Evolutionary conservation across 2,113 vertebrate species (phyloP), one percentile per base, ranked within the genome.

Genomic region (Alethe castanea): DNA sequence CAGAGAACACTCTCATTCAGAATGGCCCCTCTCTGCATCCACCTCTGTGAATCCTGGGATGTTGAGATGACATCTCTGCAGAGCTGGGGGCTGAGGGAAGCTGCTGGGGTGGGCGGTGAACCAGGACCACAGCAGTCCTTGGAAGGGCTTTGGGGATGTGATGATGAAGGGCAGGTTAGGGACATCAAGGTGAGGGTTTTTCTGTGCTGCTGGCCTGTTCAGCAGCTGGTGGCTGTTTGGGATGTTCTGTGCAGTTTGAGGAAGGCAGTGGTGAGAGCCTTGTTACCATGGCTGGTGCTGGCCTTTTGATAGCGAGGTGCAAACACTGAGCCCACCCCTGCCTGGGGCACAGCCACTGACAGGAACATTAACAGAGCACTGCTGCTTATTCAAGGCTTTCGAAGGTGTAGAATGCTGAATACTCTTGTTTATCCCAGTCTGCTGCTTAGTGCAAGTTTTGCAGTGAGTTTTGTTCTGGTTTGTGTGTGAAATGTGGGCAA

Each of bases 131-230:
- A 1, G 22, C n/a, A 97, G 96, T 95, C 96, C 97, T 70, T 97
- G 96, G 93, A 98, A 76, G 53, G 9, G 48, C 61, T 92, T 62
- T 42, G 11, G 33, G 81, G 73, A 14, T 71, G 73, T 96, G 97
- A 95, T 96, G 97, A 91, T 97, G 97, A 98, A 98, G 98, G 98
- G 98, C 97, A 61, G 0, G 0, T 35, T 14, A 31, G 28, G 65
- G 54, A 38, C 84, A 81, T 71, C 88, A 67, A 19, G 92, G 65
- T 4, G 45, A 57, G 23, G 35, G 25, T 2, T 0, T 5, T 62
- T 52, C 52, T 72, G 65, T 87, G 16, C 54, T 50, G 12, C 42
- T 0, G 2, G 40, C 40, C 57, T 57, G 65, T 16, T 67, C 35
- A 2, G 9, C 8, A 2, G 40, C 48, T 60, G 50, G 19, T 48